Evolutionary conservation across 1,140 invertebrate species (phyloP).

Genomic region (Drosophila pseudoobscura): DNA sequence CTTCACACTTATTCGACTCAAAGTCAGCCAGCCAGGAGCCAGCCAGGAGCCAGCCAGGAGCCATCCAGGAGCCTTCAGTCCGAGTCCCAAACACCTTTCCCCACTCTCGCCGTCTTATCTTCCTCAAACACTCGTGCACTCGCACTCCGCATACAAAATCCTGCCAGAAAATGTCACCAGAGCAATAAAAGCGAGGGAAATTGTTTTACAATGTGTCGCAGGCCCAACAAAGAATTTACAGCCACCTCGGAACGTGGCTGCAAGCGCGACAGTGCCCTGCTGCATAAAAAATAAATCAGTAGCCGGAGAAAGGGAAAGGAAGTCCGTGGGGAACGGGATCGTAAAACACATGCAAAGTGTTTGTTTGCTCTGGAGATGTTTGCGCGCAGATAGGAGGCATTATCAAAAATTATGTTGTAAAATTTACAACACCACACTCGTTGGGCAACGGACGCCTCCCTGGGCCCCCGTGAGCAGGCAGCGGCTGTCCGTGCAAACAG

Average conservation of each 20-base stretch:
- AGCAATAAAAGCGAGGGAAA: constrained; percentile 56
- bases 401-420: constrained; percentile 81
- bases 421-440: constrained; percentile 61
- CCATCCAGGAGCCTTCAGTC: background rate
- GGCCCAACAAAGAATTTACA: constrained; percentile 51
- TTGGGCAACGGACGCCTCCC: constrained; percentile 8
- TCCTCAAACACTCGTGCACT: background rate
- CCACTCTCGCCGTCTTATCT: background rate
- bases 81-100: constrained; percentile 5
- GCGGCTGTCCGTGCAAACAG: constrained; percentile 47
- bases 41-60: too few relatives aligned
- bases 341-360: constrained; percentile 76
- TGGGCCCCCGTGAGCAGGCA: background rate
- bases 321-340: constrained; percentile 60
- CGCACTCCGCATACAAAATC: constrained; percentile 22
- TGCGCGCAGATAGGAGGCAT: constrained; percentile 53
- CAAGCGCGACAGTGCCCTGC: background rate
- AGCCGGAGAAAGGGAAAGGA: constrained; percentile 31
- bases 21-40: too few relatives aligned
- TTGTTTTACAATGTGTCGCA: constrained; percentile 74
- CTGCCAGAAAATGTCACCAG: constrained; percentile 24
- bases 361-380: constrained; percentile 29
- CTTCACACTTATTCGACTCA: too few relatives aligned
- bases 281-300: constrained; percentile 59
- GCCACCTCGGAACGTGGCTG: constrained; percentile 26